Evolutionary conservation across 2,888 invertebrate genomes (phyloP).

Genomic region (Metopia argyrocephala): DNA sequence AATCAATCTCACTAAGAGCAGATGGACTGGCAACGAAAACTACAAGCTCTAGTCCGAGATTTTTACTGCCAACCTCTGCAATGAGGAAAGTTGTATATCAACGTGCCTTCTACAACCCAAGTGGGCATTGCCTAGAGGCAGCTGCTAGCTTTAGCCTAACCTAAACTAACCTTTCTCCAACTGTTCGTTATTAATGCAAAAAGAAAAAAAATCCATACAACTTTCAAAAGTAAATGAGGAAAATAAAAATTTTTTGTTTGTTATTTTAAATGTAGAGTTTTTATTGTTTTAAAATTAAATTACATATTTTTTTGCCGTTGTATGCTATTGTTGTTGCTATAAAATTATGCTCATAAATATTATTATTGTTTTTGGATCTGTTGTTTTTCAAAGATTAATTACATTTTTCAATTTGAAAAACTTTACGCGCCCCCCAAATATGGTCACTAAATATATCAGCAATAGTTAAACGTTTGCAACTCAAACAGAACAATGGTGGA

Average conservation of each 20-base stretch:
- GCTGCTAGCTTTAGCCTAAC: too few relatives aligned
- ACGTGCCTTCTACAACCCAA: too few relatives aligned
- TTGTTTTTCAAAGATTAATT: conserved; percentile 21
- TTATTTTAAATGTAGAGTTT: conserved; percentile 14
- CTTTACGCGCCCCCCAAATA: conserved; percentile 10
- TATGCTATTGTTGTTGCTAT: conserved; percentile 14
- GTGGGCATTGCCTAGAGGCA: too few relatives aligned
- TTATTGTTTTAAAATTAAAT: conserved; percentile 37
- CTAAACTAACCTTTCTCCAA: too few relatives aligned
- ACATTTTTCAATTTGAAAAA: conserved; percentile 11
- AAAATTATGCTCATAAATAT: conserved; percentile 41
- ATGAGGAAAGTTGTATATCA: too few relatives aligned
- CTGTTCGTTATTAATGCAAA: conserved; percentile 31
- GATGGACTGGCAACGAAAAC: too few relatives aligned
- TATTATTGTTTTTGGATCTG: not conserved
- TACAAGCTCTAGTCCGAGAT: too few relatives aligned
- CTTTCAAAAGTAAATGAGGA: not conserved
- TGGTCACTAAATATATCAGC: not conserved
- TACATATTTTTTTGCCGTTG: not conserved
- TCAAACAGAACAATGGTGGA: not conserved
- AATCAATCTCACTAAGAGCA: too few relatives aligned
- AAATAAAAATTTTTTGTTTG: conserved; percentile 30
- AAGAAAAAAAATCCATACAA: conserved; percentile 33
- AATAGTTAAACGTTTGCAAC: not conserved
- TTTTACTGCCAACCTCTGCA: too few relatives aligned